Base-by-base conservation (phyloP, 2,888 invertebrate genomes). In the Oconnorella tubifera region DNA sequence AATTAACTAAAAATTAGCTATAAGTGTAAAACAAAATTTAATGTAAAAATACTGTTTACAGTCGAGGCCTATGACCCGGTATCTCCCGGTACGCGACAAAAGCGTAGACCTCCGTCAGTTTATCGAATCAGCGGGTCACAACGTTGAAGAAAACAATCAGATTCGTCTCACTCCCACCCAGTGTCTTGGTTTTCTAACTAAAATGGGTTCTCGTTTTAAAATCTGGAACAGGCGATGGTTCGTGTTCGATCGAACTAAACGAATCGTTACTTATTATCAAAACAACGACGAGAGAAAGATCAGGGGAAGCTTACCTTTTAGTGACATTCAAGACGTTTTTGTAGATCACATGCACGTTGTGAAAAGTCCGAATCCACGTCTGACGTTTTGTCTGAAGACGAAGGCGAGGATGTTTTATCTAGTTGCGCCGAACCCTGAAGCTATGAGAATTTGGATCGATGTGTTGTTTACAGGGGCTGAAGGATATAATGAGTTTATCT, bases 191-290 rank as follows among this genome's bases (percentile, higher is more conserved):
- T 92, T 91, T 83, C 85, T 97, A 62, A 91, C 92, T 76, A 97
- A 97, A 82, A 80, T 93, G 84, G 94, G 95, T 62, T 76, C 75
- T 64, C 79, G 78, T 69, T 78, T 81, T 68, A 80, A 79, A 68
- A 91, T 91, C 56, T 97, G 96, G 95, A 92, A 93, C 80, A 89
- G 92, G 80, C 87, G 90, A 75, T 97, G 96, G 96, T 97, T 97
- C 85, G 92, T 96, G 76, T 92, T 97, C 82, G 96, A 97, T 82
- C 86, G 96, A 69, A 88, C 88, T 78, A 88, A 90, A 80, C 89
- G 91, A 80, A 91, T 92, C 63, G 87, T 97, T 73, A 88, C 92
- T 70, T 97, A 97, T 84, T 97, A 90, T 83, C n/a, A 25, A 19
- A 28, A 32, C 48, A 25, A 40, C 33, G 25, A 32, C 3, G 59